phyloP scores from a whole-genome alignment of 92 coral and sea anemone species.

The Umimayanthus chanpuru region DNA sequence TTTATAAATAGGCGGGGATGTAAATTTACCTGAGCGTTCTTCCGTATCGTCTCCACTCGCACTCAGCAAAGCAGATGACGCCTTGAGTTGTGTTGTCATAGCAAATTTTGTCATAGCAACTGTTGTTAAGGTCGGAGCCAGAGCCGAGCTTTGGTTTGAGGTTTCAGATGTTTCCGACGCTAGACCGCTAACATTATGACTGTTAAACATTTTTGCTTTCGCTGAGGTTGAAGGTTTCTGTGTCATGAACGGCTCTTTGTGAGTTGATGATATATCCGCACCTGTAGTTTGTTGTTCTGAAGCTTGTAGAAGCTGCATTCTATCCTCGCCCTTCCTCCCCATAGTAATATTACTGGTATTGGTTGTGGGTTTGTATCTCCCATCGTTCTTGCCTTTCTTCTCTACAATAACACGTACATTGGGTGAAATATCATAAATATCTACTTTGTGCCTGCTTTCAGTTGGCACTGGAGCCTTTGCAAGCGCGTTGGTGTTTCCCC shows the following conservation, averaged over 20 bases:
- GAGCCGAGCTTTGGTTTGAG: not conserved
- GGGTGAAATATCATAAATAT: not conserved
- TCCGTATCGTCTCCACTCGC: not conserved
- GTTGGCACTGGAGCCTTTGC: not conserved
- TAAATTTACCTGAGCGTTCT: not conserved
- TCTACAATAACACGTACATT: slow-evolving; percentile 18
- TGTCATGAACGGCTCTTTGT: not conserved
- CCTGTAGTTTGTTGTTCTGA: not conserved
- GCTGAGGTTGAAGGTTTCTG: not conserved
- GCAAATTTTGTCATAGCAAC: slow-evolving; percentile 6
- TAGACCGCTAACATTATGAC: not conserved
- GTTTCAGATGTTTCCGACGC: not conserved
- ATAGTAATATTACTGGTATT: not conserved
- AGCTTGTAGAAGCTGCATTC: not conserved
- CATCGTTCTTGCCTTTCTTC: not conserved
- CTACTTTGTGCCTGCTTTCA: not conserved
- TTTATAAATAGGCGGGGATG: not conserved
- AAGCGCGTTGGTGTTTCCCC: not conserved
- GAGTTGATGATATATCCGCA: not conserved
- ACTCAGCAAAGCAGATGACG: not conserved
- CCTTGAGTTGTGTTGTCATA: not conserved
- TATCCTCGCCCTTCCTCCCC: not conserved
- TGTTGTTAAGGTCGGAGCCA: not conserved
- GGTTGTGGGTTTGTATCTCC: not conserved
- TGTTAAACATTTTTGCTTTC: not conserved